Percentiles rank a stretch among this genome's conserved stretches.
phyloP scores from a whole-genome alignment of 1,140 invertebrate species.

The Euura saliciscinereae region DNA sequence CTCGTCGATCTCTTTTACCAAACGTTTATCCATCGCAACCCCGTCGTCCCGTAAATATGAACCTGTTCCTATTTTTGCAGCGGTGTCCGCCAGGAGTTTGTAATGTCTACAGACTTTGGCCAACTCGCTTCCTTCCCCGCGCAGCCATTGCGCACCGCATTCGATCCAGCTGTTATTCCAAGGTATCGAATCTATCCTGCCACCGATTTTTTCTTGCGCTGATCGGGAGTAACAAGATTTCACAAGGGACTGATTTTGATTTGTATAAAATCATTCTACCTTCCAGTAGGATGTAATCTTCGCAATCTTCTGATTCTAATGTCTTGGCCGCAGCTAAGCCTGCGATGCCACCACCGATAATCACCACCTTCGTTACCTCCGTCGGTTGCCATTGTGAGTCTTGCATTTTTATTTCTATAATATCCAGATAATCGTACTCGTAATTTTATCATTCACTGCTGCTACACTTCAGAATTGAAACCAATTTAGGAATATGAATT shows the following conservation, averaged over 20 bases:
- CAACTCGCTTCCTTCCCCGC: constrained; percentile 68
- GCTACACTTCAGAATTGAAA: too few relatives aligned
- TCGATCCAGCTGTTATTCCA: constrained; percentile 61
- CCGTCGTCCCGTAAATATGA: constrained; percentile 63
- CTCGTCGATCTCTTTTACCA: constrained; percentile 60
- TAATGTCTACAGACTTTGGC: constrained; percentile 45
- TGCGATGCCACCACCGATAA: constrained; percentile 69
- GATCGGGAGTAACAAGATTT: constrained; percentile 12
- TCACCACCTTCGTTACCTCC: constrained; percentile 51
- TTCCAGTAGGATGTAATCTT: constrained; percentile 66
- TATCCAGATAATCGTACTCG: too few relatives aligned
- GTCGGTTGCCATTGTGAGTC: background rate
- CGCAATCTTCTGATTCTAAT: constrained; percentile 56
- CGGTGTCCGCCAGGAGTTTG: constrained; percentile 55
- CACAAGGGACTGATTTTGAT: constrained; percentile 8
- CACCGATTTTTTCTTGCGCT: constrained; percentile 66
- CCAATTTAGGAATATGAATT: too few relatives aligned
- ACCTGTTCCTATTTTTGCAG: constrained; percentile 62
- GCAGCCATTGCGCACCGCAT: constrained; percentile 78
- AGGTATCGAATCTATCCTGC: constrained; percentile 63
- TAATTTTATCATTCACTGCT: too few relatives aligned
- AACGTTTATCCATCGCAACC: constrained; percentile 44
- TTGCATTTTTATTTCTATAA: background rate
- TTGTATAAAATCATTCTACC: constrained; percentile 44
- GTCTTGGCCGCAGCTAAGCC: constrained; percentile 63